phyloP scores from a whole-genome alignment of 1,140 invertebrate genomes.

The Drosophila burlai region DNA sequence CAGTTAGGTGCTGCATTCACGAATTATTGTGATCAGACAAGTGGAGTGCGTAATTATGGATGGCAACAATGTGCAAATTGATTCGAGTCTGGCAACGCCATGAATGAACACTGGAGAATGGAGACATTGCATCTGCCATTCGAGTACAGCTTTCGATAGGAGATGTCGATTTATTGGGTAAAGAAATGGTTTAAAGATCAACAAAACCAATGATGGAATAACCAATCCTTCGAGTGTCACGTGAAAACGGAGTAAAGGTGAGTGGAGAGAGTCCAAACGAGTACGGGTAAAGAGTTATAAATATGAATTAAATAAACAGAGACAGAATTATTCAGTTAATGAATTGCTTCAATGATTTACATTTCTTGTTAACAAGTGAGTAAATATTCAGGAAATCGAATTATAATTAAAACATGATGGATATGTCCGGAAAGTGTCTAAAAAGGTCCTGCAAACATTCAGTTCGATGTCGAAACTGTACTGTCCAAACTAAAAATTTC shows the following conservation, averaged over 20 bases:
- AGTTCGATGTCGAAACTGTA: slow-evolving; percentile 6
- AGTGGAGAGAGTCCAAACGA: neutral
- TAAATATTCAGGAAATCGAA: slow-evolving; percentile 2
- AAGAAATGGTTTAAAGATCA: neutral
- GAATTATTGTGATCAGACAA: slow-evolving; percentile 4
- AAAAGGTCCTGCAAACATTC: slow-evolving; percentile 4
- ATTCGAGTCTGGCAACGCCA: neutral
- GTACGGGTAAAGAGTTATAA: neutral
- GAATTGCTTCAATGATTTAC: slow-evolving; percentile 1
- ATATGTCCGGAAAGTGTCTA: slow-evolving; percentile 8
- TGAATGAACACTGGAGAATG: neutral
- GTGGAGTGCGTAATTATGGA: slow-evolving; percentile 3
- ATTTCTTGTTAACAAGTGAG: slow-evolving; percentile 4
- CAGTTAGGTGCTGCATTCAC: slow-evolving; percentile 9
- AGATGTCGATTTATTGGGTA: neutral
- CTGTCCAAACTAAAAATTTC: slow-evolving; percentile 14
- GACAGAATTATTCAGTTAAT: neutral
- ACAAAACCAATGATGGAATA: neutral
- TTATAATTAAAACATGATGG: slow-evolving; percentile 13
- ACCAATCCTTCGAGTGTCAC: slow-evolving; percentile 2
- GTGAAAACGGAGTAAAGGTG: neutral
- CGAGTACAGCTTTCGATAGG: neutral
- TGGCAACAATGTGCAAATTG: neutral
- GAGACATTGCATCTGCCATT: neutral
- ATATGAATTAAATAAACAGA: neutral